These are phyloP conservation scores for Porites lutea DNA, from an alignment of 64 coral and sea anemone genomes.

Conservation along the genomic window DNA sequence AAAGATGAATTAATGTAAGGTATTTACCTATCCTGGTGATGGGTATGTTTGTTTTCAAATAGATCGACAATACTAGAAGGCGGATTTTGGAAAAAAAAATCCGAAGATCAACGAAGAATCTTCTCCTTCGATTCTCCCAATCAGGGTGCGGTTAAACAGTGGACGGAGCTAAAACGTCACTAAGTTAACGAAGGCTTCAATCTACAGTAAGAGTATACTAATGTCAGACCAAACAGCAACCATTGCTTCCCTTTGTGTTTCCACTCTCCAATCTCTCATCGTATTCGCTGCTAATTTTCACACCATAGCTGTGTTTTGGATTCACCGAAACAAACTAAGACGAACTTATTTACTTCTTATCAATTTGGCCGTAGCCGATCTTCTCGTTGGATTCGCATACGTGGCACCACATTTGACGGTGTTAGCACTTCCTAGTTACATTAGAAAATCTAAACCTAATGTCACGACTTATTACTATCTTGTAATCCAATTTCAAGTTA, in stretches of 20 bases:
- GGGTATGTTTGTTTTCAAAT: too few relatives aligned
- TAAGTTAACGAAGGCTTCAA: not conserved
- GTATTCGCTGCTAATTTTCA: not conserved
- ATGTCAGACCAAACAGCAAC: too few relatives aligned
- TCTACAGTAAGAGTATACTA: not conserved
- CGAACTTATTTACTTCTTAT: not conserved
- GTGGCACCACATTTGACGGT: not conserved
- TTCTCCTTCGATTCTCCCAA: too few relatives aligned
- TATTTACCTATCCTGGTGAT: too few relatives aligned
- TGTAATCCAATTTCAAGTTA: not conserved
- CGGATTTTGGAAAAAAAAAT: too few relatives aligned
- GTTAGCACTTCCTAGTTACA: not conserved
- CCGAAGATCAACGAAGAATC: too few relatives aligned
- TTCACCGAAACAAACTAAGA: not conserved
- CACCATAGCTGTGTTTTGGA: slow-evolving; percentile 3
- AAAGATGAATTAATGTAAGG: too few relatives aligned
- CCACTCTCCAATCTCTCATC: too few relatives aligned
- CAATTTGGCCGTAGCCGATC: not conserved
- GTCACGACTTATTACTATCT: not conserved
- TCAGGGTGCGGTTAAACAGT: too few relatives aligned
- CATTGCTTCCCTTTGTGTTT: too few relatives aligned
- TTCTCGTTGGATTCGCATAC: not conserved
- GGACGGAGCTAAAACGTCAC: too few relatives aligned
- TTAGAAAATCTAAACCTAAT: not conserved
- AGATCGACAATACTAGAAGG: too few relatives aligned